Evolutionary conservation across 1,140 invertebrate species (phyloP).

Genomic region (Panonychus citri): DNA sequence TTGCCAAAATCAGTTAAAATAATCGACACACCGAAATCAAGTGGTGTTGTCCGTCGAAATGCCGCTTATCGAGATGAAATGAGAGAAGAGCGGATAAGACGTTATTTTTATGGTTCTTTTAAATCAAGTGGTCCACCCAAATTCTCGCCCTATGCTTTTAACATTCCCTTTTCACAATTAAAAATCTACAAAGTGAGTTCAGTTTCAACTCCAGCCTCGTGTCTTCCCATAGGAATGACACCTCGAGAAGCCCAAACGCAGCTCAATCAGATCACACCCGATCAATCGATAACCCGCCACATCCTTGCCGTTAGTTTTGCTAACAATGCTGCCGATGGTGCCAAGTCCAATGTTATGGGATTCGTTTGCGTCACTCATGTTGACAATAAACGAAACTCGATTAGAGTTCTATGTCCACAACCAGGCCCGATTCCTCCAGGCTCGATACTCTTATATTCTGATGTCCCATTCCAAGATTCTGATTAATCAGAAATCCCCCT

Average conservation of each 20-base stretch:
- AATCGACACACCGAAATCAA: slow-evolving; percentile 80
- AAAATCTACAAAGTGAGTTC: slow-evolving; percentile 75
- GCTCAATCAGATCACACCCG: slow-evolving; percentile 35
- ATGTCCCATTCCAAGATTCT: slow-evolving; percentile 16
- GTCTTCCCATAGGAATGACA: slow-evolving; percentile 80
- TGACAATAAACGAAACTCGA: slow-evolving; percentile 55
- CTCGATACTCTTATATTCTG: slow-evolving; percentile 15
- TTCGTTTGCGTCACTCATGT: slow-evolving; percentile 63
- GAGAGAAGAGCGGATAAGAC: slow-evolving; percentile 52
- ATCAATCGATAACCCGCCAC: slow-evolving; percentile 48
- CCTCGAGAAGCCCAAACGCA: slow-evolving; percentile 70
- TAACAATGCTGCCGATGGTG: slow-evolving; percentile 33
- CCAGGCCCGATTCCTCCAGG: slow-evolving; percentile 59
- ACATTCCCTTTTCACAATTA: slow-evolving; percentile 61
- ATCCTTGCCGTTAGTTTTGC: slow-evolving; percentile 52
- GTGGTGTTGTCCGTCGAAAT: slow-evolving; percentile 72
- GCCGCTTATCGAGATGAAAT: slow-evolving; percentile 41
- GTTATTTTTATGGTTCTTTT: slow-evolving; percentile 74
- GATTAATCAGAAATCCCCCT: slow-evolving; percentile 4
- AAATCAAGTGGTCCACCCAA: slow-evolving; percentile 51
- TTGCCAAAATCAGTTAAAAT: slow-evolving; percentile 81
- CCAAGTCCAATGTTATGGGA: slow-evolving; percentile 66
- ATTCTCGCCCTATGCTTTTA: slow-evolving; percentile 74
- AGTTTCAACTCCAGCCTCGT: slow-evolving; percentile 52
- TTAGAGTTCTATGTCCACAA: slow-evolving; percentile 76